Base-by-base conservation (phyloP, 2,797 vertebrate genomes). In the Microctenopoma stevenorrisi region DNA sequence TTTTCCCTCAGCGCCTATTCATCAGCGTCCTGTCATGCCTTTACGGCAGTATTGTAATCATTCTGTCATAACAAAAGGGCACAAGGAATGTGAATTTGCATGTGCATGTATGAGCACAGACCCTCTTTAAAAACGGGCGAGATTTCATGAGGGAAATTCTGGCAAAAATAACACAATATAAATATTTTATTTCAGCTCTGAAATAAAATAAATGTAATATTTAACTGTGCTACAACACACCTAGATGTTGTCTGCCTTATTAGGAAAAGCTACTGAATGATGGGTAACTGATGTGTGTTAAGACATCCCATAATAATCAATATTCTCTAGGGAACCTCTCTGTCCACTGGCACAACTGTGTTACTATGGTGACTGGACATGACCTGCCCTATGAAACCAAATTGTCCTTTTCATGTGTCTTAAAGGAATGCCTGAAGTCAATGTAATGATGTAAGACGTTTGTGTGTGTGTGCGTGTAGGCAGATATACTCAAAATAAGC, bases 301-400 rank as follows among this genome's bases (percentile, higher is more conserved):
- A 77, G 73, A 62, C 70, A 86, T 86, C 78, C 85, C 77, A 82
- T 78, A 89, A 87, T 81, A 80, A 77, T 82, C 79, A 66, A 14
- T 55, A 68, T 83, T 81, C 84, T 83, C 82, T 25, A 6, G 71
- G 76, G 78, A 87, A 69, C 67, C 62, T 80, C 26, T 53, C 62
- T 61, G 73, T 67, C 74, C 73, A 33, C 8, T 70, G 62, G 48
- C 58, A 67, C 71, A 75, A 78, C 64, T 68, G 25, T 33, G 84
- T 86, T 76, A 49, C 85, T 71, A 83, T 68, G 33, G 82, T 42
- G 75, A 91, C 47, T n/a, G 64, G 80, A 80, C 77, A 85, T 64
- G 56, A 82, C 83, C 64, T 75, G 54, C 72, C 33, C 4, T 3
- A 18, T 67, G 50, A 51, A 57, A 64, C 82, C 83, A 82, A 86